Conservation (phyloP, 2,113 vertebrate species). For the Python bivittatus region DNA sequence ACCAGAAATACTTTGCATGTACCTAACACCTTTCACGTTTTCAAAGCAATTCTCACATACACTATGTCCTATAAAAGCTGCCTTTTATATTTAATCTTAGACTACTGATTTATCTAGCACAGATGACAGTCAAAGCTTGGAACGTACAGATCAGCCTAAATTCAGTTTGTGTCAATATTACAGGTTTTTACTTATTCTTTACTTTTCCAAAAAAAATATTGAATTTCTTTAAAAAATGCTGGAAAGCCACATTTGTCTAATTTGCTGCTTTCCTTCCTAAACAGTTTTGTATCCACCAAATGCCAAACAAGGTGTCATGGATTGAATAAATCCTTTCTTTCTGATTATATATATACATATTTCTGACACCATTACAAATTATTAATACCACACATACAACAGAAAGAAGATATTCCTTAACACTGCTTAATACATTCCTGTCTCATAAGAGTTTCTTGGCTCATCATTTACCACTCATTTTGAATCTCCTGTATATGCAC, state of each 20-base stretch:
- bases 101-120: background rate
- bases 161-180: background rate
- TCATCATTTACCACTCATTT: background rate
- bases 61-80: background rate
- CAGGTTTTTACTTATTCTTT: too few relatives aligned
- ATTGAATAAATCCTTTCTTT: background rate
- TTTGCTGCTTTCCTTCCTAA: background rate
- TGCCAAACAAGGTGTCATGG: background rate
- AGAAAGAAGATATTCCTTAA: background rate
- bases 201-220: background rate
- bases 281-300: background rate
- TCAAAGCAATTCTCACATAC: background rate
- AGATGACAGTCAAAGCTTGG: background rate
- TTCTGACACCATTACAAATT: background rate
- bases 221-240: background rate
- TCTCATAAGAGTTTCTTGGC: background rate
- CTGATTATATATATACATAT: background rate
- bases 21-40: background rate
- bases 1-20: background rate
- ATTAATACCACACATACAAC: background rate
- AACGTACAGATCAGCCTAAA: background rate
- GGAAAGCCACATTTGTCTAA: background rate
- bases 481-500: background rate
- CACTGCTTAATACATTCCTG: background rate
- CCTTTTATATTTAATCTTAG: background rate